Base-by-base conservation (phyloP, 1,140 invertebrate genomes). In the Trichogramma pretiosum region DNA sequence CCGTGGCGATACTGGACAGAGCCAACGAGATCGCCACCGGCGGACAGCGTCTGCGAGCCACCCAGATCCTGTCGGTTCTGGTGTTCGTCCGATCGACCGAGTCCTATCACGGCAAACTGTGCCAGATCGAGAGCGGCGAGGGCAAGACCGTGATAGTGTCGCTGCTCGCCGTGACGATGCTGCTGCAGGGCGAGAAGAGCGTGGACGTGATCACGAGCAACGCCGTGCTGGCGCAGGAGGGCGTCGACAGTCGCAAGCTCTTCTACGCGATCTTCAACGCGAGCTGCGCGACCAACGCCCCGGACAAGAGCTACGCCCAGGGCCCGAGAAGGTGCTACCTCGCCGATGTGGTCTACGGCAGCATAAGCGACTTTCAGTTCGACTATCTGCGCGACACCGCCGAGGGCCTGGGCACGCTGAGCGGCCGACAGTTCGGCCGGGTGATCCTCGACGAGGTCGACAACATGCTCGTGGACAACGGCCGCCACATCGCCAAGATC, bases 381-480 rank as follows among this genome's bases (percentile, higher is more conserved):
- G 65, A 67, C 46, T 61, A 16, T 30, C 35, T 21, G 5, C 45
- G 48, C 19, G 60, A 63, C 33, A 46, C 49, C 7, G 61, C 61
- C 17, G 61, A 63, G 35, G 48, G 53, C 3, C 48, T 57, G 21
- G 60, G 59, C 14, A 58, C 50, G 8, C 23, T 55, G 11, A 53
- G 55, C 16, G 53, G 58, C 35, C 55, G 56, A 30, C 48, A 42
- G 13, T 61, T 60, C 41, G 48, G 51, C 14, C 56, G 56, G 26
- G 48, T 65, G 0, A 60, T 68, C 9, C 44, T 69, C 9, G 67
- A 69, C 46, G 67, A 69, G 44, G 64, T 69, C 5, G 67, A 69
- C 34, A 67, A 61, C 22, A 64, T 68, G 65, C 43, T 67, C 16
- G 55, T 68, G 0, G 66, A 68, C 40, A 65, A 64, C 34, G 65